phyloP scores from a whole-genome alignment of 1,140 invertebrate species.

The Drosophila orosa region DNA sequence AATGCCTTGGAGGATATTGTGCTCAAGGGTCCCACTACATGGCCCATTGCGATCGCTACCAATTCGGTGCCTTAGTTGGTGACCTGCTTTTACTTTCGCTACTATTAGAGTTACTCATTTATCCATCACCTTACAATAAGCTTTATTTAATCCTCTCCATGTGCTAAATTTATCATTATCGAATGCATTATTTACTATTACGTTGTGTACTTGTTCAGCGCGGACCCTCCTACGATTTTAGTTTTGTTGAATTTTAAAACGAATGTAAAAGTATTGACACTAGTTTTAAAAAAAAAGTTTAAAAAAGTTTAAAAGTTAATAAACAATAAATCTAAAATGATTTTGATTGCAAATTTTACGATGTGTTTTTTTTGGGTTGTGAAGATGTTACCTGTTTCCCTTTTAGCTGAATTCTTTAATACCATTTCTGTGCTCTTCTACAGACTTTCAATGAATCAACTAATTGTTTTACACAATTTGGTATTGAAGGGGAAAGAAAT shows the following conservation, averaged over 20 bases:
- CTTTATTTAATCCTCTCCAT: constrained; percentile 9
- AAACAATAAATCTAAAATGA: constrained; percentile 66
- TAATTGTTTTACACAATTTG: too few relatives aligned
- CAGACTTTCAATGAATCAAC: too few relatives aligned
- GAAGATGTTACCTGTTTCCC: too few relatives aligned
- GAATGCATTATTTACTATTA: constrained; percentile 27
- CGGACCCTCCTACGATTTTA: constrained; percentile 49
- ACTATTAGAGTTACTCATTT: constrained; percentile 14
- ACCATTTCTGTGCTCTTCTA: too few relatives aligned
- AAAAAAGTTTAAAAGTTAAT: too few relatives aligned
- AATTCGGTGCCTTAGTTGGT: constrained; percentile 85
- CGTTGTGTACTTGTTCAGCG: constrained; percentile 27
- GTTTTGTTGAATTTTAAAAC: constrained; percentile 56
- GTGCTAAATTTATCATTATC: constrained; percentile 39
- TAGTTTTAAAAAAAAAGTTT: constrained; percentile 39
- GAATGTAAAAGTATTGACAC: constrained; percentile 55
- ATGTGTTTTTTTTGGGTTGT: too few relatives aligned
- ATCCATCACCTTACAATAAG: constrained; percentile 25
- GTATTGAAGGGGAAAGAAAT: too few relatives aligned
- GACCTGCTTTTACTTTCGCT: neutral
- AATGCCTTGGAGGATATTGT: constrained; percentile 85
- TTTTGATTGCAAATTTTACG: constrained; percentile 45
- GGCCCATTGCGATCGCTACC: constrained; percentile 86
- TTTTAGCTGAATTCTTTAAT: too few relatives aligned
- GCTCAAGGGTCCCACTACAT: constrained; percentile 85